Evolutionary conservation across 2,113 vertebrate species (phyloP).

Genomic region (Etheostoma cragini): DNA sequence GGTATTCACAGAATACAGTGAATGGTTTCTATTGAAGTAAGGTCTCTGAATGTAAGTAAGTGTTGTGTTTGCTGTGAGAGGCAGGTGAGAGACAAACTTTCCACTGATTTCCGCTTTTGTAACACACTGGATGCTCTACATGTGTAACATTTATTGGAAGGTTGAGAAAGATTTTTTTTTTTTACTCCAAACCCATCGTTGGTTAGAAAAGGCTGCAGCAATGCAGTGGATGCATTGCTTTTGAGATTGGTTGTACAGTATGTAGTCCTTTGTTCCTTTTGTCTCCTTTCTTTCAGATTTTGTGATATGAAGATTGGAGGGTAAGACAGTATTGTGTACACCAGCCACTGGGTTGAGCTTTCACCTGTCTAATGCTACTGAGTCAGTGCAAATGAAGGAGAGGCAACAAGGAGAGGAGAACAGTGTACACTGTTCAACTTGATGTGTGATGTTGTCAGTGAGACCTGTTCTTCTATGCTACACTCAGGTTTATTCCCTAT

Average conservation of each 20-base stretch:
- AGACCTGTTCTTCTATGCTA: conserved; percentile 81
- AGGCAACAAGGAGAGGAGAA: conserved; percentile 75
- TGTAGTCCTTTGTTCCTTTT: conserved; percentile 38
- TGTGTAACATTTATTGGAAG: conserved; percentile 34
- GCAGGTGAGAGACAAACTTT: conserved; percentile 69
- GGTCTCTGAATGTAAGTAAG: conserved; percentile 69
- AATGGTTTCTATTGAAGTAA: conserved; percentile 75
- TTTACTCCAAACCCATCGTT: conserved; percentile 8
- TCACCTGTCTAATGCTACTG: conserved; percentile 82
- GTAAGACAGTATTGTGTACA: conserved; percentile 46
- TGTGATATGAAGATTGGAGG: conserved; percentile 44
- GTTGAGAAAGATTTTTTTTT: conserved; percentile 13
- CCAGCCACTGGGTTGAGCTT: conserved; percentile 67
- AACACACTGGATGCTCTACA: conserved; percentile 10
- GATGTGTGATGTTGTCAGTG: conserved; percentile 67
- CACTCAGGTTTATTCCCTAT: conserved; percentile 76
- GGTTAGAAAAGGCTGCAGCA: conserved; percentile 43
- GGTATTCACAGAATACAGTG: conserved; percentile 90
- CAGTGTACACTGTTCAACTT: conserved; percentile 65
- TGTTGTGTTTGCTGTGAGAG: conserved; percentile 65
- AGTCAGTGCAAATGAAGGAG: conserved; percentile 81
- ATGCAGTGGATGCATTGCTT: conserved; percentile 22
- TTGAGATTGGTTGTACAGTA: conserved; percentile 7
- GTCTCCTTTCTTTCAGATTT: conserved; percentile 43
- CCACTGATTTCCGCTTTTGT: conserved; percentile 39